These are phyloP conservation scores for Polietes domitor DNA, from an alignment of 2,888 invertebrate species.

Conservation along the genomic window DNA sequence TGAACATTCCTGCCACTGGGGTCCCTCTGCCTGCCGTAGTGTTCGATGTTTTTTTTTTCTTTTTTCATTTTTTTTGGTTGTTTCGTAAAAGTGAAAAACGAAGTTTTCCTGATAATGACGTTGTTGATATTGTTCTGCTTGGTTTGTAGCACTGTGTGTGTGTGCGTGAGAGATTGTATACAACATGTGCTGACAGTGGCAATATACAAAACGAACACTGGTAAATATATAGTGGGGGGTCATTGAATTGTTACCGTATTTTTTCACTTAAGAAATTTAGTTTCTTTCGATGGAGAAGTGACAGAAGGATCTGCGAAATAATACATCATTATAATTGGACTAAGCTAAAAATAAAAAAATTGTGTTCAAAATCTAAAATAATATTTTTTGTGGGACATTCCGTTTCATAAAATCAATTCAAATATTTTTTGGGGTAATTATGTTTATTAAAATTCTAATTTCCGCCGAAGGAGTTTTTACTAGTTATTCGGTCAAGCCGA, in stretches of 20 bases:
- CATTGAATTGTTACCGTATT: not conserved
- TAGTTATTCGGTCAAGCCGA: no score
- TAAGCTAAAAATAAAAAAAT: no score
- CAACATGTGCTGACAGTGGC: not conserved
- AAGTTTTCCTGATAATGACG: constrained; percentile 43
- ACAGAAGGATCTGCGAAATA: no score
- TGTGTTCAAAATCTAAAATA: no score
- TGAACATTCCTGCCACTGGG: not conserved
- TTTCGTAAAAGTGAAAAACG: constrained; percentile 21
- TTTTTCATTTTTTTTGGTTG: constrained; percentile 8
- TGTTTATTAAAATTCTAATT: no score
- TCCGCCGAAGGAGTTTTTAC: no score
- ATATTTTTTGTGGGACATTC: no score
- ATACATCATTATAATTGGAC: no score
- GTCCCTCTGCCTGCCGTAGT: not conserved
- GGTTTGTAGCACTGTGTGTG: constrained; percentile 14
- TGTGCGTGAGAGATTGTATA: constrained; percentile 10
- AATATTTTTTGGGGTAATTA: no score
- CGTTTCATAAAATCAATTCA: no score
- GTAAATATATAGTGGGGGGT: not conserved
- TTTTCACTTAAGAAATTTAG: no score
- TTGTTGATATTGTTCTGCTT: constrained; percentile 45
- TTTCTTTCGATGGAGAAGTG: no score
- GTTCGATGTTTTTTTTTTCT: not conserved
- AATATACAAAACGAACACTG: not conserved